Conservation (phyloP, 2,888 invertebrate genomes). For the Pocota personata region DNA sequence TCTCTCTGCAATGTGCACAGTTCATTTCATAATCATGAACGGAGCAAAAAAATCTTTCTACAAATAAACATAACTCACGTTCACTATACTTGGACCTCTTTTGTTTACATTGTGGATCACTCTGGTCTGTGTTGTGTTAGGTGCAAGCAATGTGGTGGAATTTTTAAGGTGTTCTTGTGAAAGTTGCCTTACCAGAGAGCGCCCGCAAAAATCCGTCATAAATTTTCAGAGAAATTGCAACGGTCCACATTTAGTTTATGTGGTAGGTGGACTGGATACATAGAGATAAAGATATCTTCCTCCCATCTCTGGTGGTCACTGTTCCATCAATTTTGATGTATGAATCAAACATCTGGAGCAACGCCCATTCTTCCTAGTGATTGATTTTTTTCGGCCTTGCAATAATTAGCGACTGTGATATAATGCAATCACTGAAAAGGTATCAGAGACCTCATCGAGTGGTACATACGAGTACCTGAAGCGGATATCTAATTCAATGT, state of each 20-base stretch:
- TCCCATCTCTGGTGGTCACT: background rate
- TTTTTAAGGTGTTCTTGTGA: conserved; percentile 12
- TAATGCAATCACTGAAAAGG: conserved; percentile 36
- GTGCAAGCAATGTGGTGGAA: conserved; percentile 37
- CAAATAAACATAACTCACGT: conserved; percentile 53
- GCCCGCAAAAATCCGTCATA: conserved; percentile 29
- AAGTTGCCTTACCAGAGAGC: conserved; percentile 13
- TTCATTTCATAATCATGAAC: conserved; percentile 57
- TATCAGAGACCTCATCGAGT: conserved; percentile 8
- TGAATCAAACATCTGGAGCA: conserved; percentile 1
- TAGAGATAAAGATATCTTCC: background rate
- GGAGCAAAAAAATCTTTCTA: conserved; percentile 7
- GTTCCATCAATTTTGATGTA: background rate
- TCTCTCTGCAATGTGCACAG: conserved; percentile 10
- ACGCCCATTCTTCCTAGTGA: conserved; percentile 11
- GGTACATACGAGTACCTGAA: background rate
- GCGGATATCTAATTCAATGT: conserved; percentile 33
- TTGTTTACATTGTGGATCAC: conserved; percentile 57
- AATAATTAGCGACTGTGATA: conserved; percentile 11
- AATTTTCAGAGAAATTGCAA: conserved; percentile 38
- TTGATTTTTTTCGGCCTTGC: conserved; percentile 14
- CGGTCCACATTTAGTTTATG: background rate
- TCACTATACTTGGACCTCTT: conserved; percentile 5
- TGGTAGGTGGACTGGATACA: background rate
- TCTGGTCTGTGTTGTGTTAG: conserved; percentile 46